Conservation (phyloP, 2,113 vertebrate species). For the Aplodontia rufa region DNA sequence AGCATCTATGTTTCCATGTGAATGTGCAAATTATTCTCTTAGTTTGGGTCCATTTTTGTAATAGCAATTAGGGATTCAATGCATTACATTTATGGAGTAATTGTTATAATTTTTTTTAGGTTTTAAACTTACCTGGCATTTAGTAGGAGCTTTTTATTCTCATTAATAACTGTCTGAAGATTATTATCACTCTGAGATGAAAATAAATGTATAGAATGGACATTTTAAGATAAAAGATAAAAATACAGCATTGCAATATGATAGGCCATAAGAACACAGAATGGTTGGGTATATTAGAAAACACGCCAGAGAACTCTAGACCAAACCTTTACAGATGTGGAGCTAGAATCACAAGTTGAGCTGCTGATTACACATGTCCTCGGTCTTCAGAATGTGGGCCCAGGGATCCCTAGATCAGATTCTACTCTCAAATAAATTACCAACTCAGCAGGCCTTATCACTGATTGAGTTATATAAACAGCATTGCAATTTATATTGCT, state of each 20-base stretch:
- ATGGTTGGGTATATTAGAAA: background rate
- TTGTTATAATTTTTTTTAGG: background rate
- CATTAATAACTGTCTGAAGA: constrained; percentile 25
- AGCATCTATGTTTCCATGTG: constrained; percentile 35
- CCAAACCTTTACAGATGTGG: background rate
- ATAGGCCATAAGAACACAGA: background rate
- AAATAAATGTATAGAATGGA: background rate
- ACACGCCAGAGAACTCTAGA: background rate
- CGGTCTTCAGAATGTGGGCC: background rate
- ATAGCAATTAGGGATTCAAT: background rate
- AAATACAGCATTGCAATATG: constrained; percentile 5
- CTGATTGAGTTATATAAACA: constrained; percentile 3
- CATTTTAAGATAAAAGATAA: constrained; percentile 13
- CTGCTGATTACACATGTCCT: no score
- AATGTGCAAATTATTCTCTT: constrained; percentile 5
- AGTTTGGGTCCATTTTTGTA: constrained; percentile 42
- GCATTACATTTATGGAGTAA: background rate
- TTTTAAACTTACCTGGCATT: constrained; percentile 50
- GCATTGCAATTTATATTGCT: constrained; percentile 23
- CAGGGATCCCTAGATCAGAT: background rate
- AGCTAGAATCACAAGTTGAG: background rate
- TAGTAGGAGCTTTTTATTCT: constrained; percentile 17
- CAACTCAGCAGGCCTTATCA: background rate
- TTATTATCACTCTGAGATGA: constrained; percentile 13
- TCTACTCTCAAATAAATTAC: background rate